These are phyloP conservation scores for Holocentrus rufus DNA, from an alignment of 2,797 vertebrate species.

Conservation along the genomic window DNA sequence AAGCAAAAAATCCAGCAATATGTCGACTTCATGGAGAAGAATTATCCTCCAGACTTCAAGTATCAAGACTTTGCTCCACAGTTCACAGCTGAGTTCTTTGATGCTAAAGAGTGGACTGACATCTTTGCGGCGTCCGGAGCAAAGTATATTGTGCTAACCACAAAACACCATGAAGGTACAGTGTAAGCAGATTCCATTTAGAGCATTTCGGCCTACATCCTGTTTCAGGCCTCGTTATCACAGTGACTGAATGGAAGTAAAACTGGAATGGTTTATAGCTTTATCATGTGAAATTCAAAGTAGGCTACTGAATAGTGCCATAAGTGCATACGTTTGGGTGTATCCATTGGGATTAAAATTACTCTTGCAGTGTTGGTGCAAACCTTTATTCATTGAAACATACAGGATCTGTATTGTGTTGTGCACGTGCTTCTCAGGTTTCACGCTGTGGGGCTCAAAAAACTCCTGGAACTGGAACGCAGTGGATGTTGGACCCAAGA, in stretches of 20 bases:
- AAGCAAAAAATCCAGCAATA: conserved; percentile 79
- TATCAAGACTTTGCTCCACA: conserved; percentile 91
- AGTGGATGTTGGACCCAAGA: conserved; percentile 87
- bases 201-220: not conserved
- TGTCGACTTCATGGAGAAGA: conserved; percentile 89
- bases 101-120: conserved; percentile 89
- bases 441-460: conserved; percentile 93
- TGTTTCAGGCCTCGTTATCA: not conserved
- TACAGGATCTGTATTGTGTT: conserved; percentile 6
- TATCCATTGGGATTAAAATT: not conserved
- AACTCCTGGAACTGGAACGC: conserved; percentile 97
- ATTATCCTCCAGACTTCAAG: conserved; percentile 89
- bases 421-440: conserved; percentile 81
- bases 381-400: not conserved
- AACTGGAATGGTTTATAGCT: not conserved
- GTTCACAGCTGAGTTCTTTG: conserved; percentile 92
- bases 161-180: conserved; percentile 97
- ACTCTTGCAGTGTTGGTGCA: not conserved
- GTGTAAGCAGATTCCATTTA: not conserved
- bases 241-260: not conserved
- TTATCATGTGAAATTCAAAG: no score
- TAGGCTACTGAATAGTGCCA: no score
- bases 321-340: no score
- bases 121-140: conserved; percentile 91
- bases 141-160: conserved; percentile 94